Evolutionary conservation across 2,888 invertebrate genomes (phyloP).

Genomic region (Cyclophora albipunctata): DNA sequence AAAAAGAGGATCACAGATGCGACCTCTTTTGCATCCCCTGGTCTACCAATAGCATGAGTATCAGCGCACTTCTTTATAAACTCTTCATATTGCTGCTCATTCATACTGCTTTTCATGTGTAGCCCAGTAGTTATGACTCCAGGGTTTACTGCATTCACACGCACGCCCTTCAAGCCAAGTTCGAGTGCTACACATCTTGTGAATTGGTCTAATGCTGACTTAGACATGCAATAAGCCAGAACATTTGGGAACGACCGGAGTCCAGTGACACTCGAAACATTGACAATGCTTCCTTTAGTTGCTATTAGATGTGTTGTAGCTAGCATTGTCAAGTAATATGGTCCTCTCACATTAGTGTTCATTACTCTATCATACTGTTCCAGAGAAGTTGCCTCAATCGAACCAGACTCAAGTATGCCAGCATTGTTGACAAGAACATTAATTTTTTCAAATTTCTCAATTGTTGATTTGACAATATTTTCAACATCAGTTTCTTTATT

Average conservation of each 20-base stretch:
- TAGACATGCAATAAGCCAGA: constrained; percentile 94
- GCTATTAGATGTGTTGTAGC: constrained; percentile 87
- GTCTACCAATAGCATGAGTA: constrained; percentile 92
- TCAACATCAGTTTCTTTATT: constrained; percentile 80
- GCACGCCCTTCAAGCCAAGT: constrained; percentile 83
- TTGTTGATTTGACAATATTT: constrained; percentile 78
- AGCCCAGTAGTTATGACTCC: constrained; percentile 93
- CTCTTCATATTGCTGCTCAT: constrained; percentile 82
- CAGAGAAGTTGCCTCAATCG: constrained; percentile 86
- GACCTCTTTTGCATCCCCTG: constrained; percentile 89
- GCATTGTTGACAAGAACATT: constrained; percentile 92
- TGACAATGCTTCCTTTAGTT: constrained; percentile 90
- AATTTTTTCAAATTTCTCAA: constrained; percentile 79
- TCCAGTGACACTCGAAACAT: constrained; percentile 95
- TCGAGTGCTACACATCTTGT: constrained; percentile 93
- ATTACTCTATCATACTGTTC: constrained; percentile 91
- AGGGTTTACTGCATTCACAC: constrained; percentile 94
- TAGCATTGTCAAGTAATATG: constrained; percentile 86
- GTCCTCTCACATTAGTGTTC: constrained; percentile 87
- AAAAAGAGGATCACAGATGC: constrained; percentile 92
- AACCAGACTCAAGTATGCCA: constrained; percentile 86
- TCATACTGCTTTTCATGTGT: constrained; percentile 88
- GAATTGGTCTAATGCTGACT: constrained; percentile 94
- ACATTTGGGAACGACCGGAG: constrained; percentile 90
- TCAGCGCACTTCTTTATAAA: constrained; percentile 87